Base-by-base conservation (phyloP, 2,888 invertebrate species). In the Steinernema scapterisci region DNA sequence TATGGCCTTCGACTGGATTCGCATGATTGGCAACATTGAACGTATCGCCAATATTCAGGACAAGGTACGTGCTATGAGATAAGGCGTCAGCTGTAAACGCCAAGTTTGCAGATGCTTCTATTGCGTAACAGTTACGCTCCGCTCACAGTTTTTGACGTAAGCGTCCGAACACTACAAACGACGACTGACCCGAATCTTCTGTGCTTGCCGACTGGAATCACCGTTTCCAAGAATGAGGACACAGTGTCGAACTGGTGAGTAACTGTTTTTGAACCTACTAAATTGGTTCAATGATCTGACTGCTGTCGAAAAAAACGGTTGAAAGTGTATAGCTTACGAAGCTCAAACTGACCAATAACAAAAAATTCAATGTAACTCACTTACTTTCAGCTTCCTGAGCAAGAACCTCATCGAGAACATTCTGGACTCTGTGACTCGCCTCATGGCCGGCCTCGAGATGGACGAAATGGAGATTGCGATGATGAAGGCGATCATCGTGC, bases 81-180 rank as follows among this genome's bases (percentile, higher is more conserved):
- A 44, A 71, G 23, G 16, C 27, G n/a, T 3, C 3, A 3, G 6
- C 3, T n/a, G 63, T n/a, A 11, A 63, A 16, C 16, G 63, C 63
- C 19, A 11, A 13, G 13, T 3, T 48, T 48, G 38, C 52, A 80
- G 81, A 79, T 81, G 72, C 75, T 76, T 11, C 77, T 84, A 44
- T 74, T 84, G 56, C 79, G 82, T 25, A 75, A 81, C 46, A 76
- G 78, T 48, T 85, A 80, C 63, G 77, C 82, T 13, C 77, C 85
- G 45, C 73, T 85, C 56, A 81, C 80, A 9, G 76, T 85, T 16
- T 79, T 85, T 72, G 84, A 85, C 73, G 82, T 80, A n/a, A 73
- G 73, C 7, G 46, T 43, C 31, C 79, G 78, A 19, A 77, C 77
- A 21, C 19, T 25, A 19, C 51, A 73, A 13, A 52, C 77, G 7